These are phyloP conservation scores for Vultur gryphus DNA, from an alignment of 2,797 vertebrate genomes.

Conservation along the genomic window DNA sequence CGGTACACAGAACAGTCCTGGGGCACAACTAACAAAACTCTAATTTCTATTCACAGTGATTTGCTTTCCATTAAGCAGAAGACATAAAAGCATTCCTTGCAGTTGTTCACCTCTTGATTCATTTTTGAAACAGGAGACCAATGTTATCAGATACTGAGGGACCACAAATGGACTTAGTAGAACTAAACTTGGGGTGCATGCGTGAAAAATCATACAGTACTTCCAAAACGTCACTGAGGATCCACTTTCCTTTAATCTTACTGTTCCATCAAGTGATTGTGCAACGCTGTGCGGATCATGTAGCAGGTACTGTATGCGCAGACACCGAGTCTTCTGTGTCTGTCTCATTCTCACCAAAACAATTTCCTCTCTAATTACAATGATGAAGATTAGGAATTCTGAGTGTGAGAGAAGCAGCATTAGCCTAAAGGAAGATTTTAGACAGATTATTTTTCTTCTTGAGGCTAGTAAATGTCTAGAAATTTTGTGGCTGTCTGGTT, in stretches of 20 bases:
- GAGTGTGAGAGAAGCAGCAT: background rate
- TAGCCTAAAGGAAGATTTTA: background rate
- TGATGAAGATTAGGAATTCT: background rate
- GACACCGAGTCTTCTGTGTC: background rate
- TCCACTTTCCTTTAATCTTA: background rate
- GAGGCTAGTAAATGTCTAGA: background rate
- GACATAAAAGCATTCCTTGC: background rate
- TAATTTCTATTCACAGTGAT: background rate
- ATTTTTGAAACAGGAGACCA: background rate
- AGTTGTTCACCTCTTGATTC: background rate
- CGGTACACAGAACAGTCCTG: background rate
- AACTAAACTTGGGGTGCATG: background rate
- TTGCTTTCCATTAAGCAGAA: background rate
- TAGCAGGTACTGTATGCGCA: background rate
- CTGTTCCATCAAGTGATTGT: background rate
- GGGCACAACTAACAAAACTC: fast-evolving
- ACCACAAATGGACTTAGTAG: background rate
- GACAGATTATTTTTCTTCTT: background rate
- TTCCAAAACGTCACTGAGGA: background rate
- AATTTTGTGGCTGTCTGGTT: background rate
- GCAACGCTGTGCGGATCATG: fast-evolving
- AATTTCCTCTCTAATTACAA: background rate
- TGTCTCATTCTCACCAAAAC: background rate
- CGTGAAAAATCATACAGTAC: background rate
- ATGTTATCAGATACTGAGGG: background rate